Base-by-base conservation (phyloP, 30 jellyfish, hydroid and myxozoan genomes). In the Mastigias papua region DNA sequence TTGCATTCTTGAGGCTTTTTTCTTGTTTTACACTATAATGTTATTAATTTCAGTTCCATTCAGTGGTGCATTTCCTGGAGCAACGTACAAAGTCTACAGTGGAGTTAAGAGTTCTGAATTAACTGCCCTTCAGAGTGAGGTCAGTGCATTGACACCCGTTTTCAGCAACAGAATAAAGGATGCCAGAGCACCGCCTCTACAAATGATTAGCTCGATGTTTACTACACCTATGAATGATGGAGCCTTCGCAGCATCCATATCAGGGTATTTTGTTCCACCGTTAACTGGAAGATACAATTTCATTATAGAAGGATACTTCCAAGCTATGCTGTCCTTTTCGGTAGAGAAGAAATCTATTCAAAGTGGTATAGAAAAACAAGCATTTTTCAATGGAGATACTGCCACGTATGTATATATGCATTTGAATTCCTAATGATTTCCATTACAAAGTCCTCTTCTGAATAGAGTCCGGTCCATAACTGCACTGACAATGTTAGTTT, bases 261-360 rank as follows among this genome's bases (percentile, higher is more conserved):
- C 90, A 21, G 98, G 98, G 2, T 94, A 94, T 66, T 84, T 89
- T 74, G 91, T 89, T 54, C 98, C 98, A 16, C 97, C 97, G 58
- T 49, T 89, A 50, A 30, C 94, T 66, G 97, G 98, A 20, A n/a
- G 13, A 26, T 89, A 89, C 69, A 60, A 73, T 51, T 51, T 89
- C 19, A 27, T 34, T 17, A 80, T 89, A 23, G 88, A 75, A 17
- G 97, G 97, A 22, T 86, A 89, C 68, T 65, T 75, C 82, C 84
- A 66, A 51, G 91, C 86, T 5, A 74, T 42, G 83, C 75, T 89
- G 29, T 89, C 91, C 15, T 82, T 89, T 82, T 89, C 97, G 4
- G 68, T 50, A 25, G 97, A 89, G 75, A 33, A 23, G 82, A 80
- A 74, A 35, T 80, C 97, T 27, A 80, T 89, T 1, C 76, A 57